Conservation (phyloP, 2,113 vertebrate species). For the Nothocercus julius region DNA sequence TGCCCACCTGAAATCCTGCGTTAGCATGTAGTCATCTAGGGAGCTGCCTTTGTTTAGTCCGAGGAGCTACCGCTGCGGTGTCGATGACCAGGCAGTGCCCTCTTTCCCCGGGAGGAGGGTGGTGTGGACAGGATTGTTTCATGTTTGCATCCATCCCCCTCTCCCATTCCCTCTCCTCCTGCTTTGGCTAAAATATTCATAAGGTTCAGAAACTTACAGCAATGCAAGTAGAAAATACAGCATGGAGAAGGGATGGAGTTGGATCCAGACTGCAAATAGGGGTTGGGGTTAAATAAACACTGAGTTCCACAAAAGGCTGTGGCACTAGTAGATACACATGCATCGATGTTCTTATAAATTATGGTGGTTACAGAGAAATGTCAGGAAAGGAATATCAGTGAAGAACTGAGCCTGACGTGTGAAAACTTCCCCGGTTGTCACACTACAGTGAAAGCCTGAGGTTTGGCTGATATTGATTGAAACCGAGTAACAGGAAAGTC, state of each 20-base stretch:
- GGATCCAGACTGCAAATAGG: background rate
- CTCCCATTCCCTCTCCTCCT: too few relatives aligned
- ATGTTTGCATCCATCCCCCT: background rate
- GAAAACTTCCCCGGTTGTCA: background rate
- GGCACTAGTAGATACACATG: background rate
- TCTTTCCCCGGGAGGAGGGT: background rate
- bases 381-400: background rate
- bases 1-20: slow-evolving; percentile 15
- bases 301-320: background rate
- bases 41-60: background rate
- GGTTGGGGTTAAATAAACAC: background rate
- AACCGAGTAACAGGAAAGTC: background rate
- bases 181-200: background rate
- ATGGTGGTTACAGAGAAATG: background rate
- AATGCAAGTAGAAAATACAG: background rate
- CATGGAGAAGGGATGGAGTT: background rate
- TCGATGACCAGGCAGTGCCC: background rate
- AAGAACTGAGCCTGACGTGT: background rate
- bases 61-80: background rate
- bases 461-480: background rate
- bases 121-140: background rate
- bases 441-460: background rate
- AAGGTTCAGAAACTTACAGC: background rate
- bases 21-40: background rate
- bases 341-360: background rate